Conservation (phyloP, 2,113 vertebrate species). For the Pristiophorus japonicus region DNA sequence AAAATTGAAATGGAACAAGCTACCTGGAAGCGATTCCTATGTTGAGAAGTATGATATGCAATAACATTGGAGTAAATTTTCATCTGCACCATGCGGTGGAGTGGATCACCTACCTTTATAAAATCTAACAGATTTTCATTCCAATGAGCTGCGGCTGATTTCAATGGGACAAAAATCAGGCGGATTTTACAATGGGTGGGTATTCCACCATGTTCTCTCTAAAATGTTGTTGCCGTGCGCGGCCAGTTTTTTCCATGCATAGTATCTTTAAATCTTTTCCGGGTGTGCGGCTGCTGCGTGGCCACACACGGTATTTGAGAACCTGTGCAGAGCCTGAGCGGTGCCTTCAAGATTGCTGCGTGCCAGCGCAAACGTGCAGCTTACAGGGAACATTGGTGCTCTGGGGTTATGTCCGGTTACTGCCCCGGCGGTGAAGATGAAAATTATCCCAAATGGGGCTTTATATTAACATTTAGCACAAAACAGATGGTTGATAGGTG, state of each 20-base stretch:
- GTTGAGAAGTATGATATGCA: background rate
- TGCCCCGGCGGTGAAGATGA: background rate
- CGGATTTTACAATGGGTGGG: background rate
- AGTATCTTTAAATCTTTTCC: too few species aligned
- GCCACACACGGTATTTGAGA: too few species aligned
- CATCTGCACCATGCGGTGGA: background rate
- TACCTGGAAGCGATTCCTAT: background rate
- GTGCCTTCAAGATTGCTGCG: too few species aligned
- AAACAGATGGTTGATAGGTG: background rate
- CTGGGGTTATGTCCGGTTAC: background rate
- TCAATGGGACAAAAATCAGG: background rate
- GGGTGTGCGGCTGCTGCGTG: too few species aligned
- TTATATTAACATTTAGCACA: background rate
- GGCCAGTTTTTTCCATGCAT: too few species aligned
- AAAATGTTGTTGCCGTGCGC: too few species aligned
- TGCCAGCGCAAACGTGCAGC: too few species aligned
- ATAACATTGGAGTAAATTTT: background rate
- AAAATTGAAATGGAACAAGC: background rate
- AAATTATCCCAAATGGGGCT: background rate
- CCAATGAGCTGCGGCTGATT: background rate
- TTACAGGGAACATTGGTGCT: too few species aligned
- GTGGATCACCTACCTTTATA: background rate
- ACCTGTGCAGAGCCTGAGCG: too few species aligned
- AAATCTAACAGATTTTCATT: background rate
- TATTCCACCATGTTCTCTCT: too few species aligned